A percentile compares a stretch with the other conserved stretches of the same genome.
These are phyloP conservation scores for Drosophila siamana DNA, from an alignment of 2,888 invertebrate species.

Conservation along the genomic window DNA sequence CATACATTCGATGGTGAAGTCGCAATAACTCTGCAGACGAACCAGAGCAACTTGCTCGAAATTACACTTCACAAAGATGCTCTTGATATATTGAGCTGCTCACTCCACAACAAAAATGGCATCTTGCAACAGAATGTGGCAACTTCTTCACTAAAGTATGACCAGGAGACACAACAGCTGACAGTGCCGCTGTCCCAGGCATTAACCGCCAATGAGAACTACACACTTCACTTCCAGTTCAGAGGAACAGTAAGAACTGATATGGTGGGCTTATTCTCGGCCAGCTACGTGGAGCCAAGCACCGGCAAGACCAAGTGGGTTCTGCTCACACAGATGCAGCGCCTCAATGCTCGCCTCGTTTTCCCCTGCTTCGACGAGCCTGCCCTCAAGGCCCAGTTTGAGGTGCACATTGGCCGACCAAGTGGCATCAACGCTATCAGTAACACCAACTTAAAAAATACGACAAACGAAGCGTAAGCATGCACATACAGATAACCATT, in stretches of 20 bases:
- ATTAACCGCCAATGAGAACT: slow-evolving; percentile 82
- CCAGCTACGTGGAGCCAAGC: slow-evolving; percentile 66
- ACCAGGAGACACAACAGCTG: slow-evolving; percentile 84
- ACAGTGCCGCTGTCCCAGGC: slow-evolving; percentile 84
- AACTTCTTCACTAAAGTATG: slow-evolving; percentile 54
- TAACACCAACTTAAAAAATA: slow-evolving; percentile 65
- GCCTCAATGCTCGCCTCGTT: slow-evolving; percentile 88
- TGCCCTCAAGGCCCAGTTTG: slow-evolving; percentile 88
- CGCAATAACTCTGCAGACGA: slow-evolving; percentile 86
- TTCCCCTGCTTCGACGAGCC: slow-evolving; percentile 93
- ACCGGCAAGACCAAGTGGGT: slow-evolving; percentile 81
- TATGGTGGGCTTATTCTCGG: slow-evolving; percentile 73
- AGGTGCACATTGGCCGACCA: slow-evolving; percentile 87
- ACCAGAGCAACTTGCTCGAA: slow-evolving; percentile 83
- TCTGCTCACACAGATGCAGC: slow-evolving; percentile 89
- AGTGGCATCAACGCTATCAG: slow-evolving; percentile 78
- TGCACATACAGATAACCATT: background rate
- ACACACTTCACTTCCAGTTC: slow-evolving; percentile 86
- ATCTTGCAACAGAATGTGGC: slow-evolving; percentile 27
- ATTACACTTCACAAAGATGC: slow-evolving; percentile 86
- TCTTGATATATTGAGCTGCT: slow-evolving; percentile 53
- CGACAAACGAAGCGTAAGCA: slow-evolving; percentile 55
- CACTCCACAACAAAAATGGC: slow-evolving; percentile 42
- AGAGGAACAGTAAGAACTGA: slow-evolving; percentile 85
- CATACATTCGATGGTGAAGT: slow-evolving; percentile 79